Evolutionary conservation across 2,113 vertebrate species (phyloP), one percentile per base, ranked within the genome.

Genomic region (Pagrus major): DNA sequence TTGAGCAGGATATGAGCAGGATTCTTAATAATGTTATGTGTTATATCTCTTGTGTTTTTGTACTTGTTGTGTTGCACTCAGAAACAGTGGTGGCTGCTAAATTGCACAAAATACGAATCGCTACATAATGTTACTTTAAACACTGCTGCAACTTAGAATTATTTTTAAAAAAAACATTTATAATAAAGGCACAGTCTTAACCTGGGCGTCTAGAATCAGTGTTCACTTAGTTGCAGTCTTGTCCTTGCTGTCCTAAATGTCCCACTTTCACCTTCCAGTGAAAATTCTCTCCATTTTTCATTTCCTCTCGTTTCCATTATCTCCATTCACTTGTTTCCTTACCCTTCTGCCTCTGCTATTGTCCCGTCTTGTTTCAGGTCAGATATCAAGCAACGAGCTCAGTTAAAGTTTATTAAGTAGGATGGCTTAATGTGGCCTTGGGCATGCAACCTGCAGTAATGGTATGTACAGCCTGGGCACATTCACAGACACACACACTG

Each of bases 361-460:
- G 72, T 31, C 55, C 15, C 37, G 46, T 60, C 61, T 68, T 39
- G 73, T 83, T 87, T 91, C 86, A 93, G 86, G 88, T 93, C 88
- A 86, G 74, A 86, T 87, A 76, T 89, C 76, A 81, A 52, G 64
- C 63, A 79, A 68, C 49, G 66, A 61, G 69, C 64, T 87, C 47
- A 49, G 64, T 54, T 35, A 83, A 87, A 74, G 55, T 70, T 71
- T 86, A 86, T 90, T 83, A 87, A 87, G 54, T 52, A 66, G 71
- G 80, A 86, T 87, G 78, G 65, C 83, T 80, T 67, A 91, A 86
- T 10, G 41, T 79, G 78, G 87, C 92, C 86, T 70, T 18, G 20
- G 81, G 91, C 73, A 11, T 60, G 73, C 71, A 91, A 91, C 84
- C 89, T 92, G 84, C n/a, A 60, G 64, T 70, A 51, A 65, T 68